Base-by-base conservation (phyloP, 2,797 vertebrate genomes). In the Acrossocheilus wenchowensis region DNA sequence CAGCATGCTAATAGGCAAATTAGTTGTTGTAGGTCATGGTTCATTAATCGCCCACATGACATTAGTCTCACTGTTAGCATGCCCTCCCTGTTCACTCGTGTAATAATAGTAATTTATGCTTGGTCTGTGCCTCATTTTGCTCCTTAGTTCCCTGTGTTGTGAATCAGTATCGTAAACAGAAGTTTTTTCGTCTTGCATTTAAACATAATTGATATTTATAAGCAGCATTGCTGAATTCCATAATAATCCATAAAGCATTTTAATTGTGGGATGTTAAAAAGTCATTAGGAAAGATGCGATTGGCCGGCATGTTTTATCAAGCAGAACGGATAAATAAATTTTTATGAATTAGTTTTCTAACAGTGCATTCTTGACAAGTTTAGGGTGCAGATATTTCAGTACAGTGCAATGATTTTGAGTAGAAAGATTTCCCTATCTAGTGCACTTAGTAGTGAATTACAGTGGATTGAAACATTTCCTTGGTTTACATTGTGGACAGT, bases 21-120 rank as follows among this genome's bases (percentile, higher is more conserved):
- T 73, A 81, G 84, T 81, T 81, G 84, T 81, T 86, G 9, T 64
- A 52, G 83, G 64, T 54, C 74, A 85, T 52, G 84, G 52, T 81
- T 86, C 78, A 86, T 81, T 86, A 75, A 54, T 74, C 84, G 2
- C 84, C 69, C 19, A 64, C 68, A 30, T 66, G 43, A 74, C 69
- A 74, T 86, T 74, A 86, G 41, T 66, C 30, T 21, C 26, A 81
- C 54, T 86, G 78, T 86, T 81, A 26, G 57, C 66, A 71, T 72
- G 66, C 68, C 36, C 52, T 48, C 62, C 23, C 50, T 72, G 9
- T 66, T 81, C 45, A 64, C 19, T 66, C 34, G 15, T 74, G 68
- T 86, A 73, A 86, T 81, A 81, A 85, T 30, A 72, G 84, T 85
- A 45, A 85, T 79, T 84, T 41, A 84, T 79, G 64, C 78, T 57